These are phyloP conservation scores for Rhodinocichla rosea DNA, from an alignment of 2,113 vertebrate genomes.

Conservation along the genomic window DNA sequence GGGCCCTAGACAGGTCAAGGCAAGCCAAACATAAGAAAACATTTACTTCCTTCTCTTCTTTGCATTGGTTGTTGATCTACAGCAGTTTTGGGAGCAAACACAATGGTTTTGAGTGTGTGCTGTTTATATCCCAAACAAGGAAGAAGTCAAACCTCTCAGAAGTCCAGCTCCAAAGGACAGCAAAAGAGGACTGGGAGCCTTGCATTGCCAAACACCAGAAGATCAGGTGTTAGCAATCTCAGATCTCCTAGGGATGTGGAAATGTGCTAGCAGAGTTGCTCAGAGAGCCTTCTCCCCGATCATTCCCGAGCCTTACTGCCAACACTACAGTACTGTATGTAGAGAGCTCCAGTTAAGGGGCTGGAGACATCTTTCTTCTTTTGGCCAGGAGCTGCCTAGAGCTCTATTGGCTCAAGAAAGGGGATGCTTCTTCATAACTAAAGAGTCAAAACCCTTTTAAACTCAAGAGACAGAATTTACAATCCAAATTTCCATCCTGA, in stretches of 20 bases:
- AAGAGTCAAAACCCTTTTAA: neutral
- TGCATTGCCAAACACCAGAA: neutral
- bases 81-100: neutral
- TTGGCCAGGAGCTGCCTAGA: neutral
- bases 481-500: neutral
- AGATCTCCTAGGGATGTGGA: neutral
- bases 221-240: neutral
- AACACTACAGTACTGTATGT: rapidly evolving
- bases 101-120: neutral
- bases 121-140: neutral
- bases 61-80: neutral
- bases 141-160: neutral
- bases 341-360: neutral
- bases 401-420: neutral
- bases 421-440: neutral
- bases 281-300: neutral
- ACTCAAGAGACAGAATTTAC: neutral
- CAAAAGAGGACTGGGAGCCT: neutral
- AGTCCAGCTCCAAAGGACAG: neutral
- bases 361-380: neutral
- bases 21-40: neutral
- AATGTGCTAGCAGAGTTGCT: neutral
- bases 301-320: neutral
- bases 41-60: neutral
- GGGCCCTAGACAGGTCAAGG: neutral